These are phyloP conservation scores for Philypnodon macrostomus DNA, from an alignment of 2,797 vertebrate genomes.

Conservation along the genomic window DNA sequence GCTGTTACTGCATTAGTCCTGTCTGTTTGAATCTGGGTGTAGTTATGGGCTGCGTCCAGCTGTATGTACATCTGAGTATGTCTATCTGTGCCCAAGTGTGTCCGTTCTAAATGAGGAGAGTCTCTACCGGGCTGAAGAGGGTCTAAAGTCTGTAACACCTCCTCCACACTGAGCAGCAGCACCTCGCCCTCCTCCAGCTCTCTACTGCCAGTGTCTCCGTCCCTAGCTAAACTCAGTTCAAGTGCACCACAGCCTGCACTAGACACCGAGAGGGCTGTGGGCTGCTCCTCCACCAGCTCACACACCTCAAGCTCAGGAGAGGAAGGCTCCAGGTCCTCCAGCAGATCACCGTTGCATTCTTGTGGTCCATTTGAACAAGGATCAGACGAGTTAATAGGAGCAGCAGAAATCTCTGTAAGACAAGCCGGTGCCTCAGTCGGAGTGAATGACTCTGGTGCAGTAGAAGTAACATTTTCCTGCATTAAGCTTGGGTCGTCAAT, in stretches of 20 bases:
- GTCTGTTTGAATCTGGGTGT: constrained; percentile 68
- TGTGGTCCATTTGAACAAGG: constrained; percentile 82
- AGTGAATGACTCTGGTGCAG: constrained; percentile 77
- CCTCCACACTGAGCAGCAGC: constrained; percentile 89
- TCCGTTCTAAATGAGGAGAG: constrained; percentile 78
- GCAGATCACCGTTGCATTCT: constrained; percentile 85
- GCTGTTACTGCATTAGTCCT: constrained; percentile 77
- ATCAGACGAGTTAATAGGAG: constrained; percentile 75
- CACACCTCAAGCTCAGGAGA: constrained; percentile 77
- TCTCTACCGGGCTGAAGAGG: constrained; percentile 83
- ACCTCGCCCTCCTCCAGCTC: constrained; percentile 90
- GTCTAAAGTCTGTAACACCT: constrained; percentile 90
- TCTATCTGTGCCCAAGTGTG: constrained; percentile 74
- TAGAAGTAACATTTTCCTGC: constrained; percentile 47
- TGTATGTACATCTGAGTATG: constrained; percentile 77
- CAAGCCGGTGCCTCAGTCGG: constrained; percentile 87
- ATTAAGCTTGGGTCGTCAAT: constrained; percentile 50
- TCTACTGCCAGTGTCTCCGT: constrained; percentile 74
- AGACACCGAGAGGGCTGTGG: constrained; percentile 58
- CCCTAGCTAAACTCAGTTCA: constrained; percentile 74
- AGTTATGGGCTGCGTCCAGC: constrained; percentile 78
- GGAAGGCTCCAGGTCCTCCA: constrained; percentile 81
- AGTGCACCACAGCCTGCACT: constrained; percentile 55
- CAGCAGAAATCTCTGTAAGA: constrained; percentile 77
- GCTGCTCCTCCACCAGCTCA: constrained; percentile 81